A percentile compares a stretch with the other conserved stretches of the same genome.
These are phyloP conservation scores for Pocillopora grandis DNA, from an alignment of 92 coral and sea anemone species.

Conservation along the genomic window DNA sequence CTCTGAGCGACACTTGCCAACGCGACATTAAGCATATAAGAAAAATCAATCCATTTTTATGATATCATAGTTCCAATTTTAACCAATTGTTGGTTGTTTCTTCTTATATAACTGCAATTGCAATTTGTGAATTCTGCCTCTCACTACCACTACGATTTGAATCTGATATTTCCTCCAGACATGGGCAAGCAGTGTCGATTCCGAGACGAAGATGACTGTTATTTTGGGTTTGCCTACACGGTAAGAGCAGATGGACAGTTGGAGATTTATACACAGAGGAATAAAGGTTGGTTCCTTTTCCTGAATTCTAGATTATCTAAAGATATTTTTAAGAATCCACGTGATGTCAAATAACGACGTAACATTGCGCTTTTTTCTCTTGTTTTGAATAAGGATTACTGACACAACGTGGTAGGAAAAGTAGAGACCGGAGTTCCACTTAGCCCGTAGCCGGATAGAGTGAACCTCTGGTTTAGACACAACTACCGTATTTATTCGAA, in stretches of 20 bases:
- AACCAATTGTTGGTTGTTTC: neutral
- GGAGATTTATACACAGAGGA: slow-evolving; percentile 60
- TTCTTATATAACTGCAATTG: neutral
- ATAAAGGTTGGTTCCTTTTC: slow-evolving; percentile 49
- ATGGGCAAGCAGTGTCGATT: slow-evolving; percentile 69
- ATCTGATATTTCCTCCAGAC: slow-evolving; percentile 41
- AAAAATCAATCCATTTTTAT: too few species aligned
- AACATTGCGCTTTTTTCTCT: too few species aligned
- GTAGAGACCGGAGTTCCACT: too few species aligned
- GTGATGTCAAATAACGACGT: too few species aligned
- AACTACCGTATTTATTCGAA: too few species aligned
- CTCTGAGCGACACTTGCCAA: too few species aligned
- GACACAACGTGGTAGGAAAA: too few species aligned
- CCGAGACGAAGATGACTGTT: slow-evolving; percentile 79
- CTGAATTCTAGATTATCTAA: neutral
- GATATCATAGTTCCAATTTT: too few species aligned
- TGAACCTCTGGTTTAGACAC: too few species aligned
- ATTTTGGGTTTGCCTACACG: slow-evolving; percentile 66
- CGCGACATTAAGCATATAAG: too few species aligned
- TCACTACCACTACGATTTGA: neutral
- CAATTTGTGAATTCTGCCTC: neutral
- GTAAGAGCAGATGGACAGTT: slow-evolving; percentile 55
- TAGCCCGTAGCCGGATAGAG: too few species aligned
- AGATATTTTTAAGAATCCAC: neutral
- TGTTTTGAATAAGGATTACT: too few species aligned